Evolutionary conservation across 1,140 invertebrate genomes (phyloP).

Genomic region (Lucilia sericata): DNA sequence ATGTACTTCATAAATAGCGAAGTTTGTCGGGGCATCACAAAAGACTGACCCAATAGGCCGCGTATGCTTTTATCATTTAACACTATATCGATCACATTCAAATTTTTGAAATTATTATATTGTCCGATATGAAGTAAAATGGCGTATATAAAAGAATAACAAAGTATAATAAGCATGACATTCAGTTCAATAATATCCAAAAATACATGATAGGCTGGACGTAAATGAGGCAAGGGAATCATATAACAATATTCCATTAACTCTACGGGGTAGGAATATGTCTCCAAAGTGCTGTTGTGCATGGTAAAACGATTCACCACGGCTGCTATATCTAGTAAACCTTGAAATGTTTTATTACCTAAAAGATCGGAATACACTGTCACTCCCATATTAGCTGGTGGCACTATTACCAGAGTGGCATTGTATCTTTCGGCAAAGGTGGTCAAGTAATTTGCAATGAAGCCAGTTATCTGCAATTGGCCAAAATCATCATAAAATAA

Average conservation of each 20-base stretch:
- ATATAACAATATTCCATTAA: not conserved
- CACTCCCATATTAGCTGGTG: not conserved
- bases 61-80: conserved; percentile 47
- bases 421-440: conserved; percentile 54
- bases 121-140: not conserved
- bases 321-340: conserved; percentile 24
- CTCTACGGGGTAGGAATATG: conserved; percentile 14
- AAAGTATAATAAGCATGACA: not conserved
- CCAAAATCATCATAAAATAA: conserved; percentile 46
- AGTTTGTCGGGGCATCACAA: not conserved
- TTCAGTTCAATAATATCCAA: not conserved
- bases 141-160: not conserved
- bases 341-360: not conserved
- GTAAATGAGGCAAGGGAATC: conserved; percentile 14
- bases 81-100: not conserved
- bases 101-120: too few species aligned
- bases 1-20: conserved; percentile 15
- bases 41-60: conserved; percentile 43
- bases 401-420: conserved; percentile 47
- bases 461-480: conserved; percentile 49
- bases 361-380: not conserved
- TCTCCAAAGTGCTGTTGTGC: too few species aligned
- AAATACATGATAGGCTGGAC: not conserved
- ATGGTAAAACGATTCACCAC: not conserved
- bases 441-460: conserved; percentile 48